phyloP scores from a whole-genome alignment of 2,113 vertebrate species.

The Cheirogaleus medius region DNA sequence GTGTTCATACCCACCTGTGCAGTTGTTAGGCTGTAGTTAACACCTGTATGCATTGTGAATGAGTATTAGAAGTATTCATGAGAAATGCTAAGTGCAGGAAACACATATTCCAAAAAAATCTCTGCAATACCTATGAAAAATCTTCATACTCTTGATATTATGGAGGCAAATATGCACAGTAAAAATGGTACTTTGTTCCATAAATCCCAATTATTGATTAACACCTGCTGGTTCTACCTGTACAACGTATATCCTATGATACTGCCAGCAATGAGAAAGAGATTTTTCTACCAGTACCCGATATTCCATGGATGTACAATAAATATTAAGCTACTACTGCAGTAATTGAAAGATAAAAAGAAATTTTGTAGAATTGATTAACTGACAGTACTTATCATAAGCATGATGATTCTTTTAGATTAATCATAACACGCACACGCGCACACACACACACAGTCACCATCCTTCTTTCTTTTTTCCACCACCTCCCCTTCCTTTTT shows the following conservation, averaged over 20 bases:
- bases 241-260: background rate
- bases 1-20: background rate
- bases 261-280: background rate
- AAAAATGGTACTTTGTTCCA: background rate
- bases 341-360: constrained; percentile 30
- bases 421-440: background rate
- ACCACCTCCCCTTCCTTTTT: background rate
- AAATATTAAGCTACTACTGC: background rate
- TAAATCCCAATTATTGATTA: constrained; percentile 32
- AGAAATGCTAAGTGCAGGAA: constrained; percentile 5
- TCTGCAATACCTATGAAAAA: background rate
- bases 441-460: background rate
- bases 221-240: background rate
- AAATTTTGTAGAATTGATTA: constrained; percentile 31
- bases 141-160: background rate
- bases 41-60: constrained; percentile 5
- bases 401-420: background rate
- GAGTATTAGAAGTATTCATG: constrained; percentile 23
- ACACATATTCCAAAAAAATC: background rate
- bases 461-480: background rate
- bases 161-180: background rate
- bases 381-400: background rate
- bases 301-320: background rate
- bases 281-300: background rate
- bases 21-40: constrained; percentile 39